Base-by-base conservation (phyloP, 1,140 invertebrate species). In the Hycleus phaleratus region DNA sequence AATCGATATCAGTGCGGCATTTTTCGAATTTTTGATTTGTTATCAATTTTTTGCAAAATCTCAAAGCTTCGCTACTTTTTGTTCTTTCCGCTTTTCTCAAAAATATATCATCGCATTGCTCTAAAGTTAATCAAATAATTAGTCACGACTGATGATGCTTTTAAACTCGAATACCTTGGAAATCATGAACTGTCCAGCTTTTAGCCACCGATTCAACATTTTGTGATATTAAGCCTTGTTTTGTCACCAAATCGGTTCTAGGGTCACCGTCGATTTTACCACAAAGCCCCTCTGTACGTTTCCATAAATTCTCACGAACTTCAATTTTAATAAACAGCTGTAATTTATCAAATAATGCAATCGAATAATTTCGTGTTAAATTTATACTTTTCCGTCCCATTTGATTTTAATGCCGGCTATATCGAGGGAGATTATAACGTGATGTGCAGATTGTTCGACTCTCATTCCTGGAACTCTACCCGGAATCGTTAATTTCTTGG, bases 271-370 rank as follows among this genome's bases (percentile, higher is more conserved):
- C 86, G 52, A 91, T 77, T 4, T 74, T 79, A 0, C 91, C 91
- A 69, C 92, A 95, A 0, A 95, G 73, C 46, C 92, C 92, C 59
- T 81, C 80, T 0, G 88, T 88, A 63, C 83, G 82, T 68, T 88
- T 88, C 85, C 87, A 91, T 39, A 90, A 69, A 25, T 78, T 79
- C 38, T 85, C 81, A 3, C 80, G 78, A 81, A 57, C 60, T 48
- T 66, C 58, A n/a, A 68, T 52, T 53, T 68, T 62, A 6, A 73
- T 56, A 11, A 71, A 39, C 54, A 68, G 63, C 58, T 32, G 7
- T 32, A 32, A 5, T 32, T 4, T 32, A 5, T 7, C 7, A 5
- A 32, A 32, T 32, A 32, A 32, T 18, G 18, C 18, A 32, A 32
- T 32, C 32, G 7, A 32, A 5, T 32, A 32, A 32, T 32, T 32